Evolutionary conservation across 2,797 vertebrate genomes (phyloP).

Genomic region (Sebastes alutus): DNA sequence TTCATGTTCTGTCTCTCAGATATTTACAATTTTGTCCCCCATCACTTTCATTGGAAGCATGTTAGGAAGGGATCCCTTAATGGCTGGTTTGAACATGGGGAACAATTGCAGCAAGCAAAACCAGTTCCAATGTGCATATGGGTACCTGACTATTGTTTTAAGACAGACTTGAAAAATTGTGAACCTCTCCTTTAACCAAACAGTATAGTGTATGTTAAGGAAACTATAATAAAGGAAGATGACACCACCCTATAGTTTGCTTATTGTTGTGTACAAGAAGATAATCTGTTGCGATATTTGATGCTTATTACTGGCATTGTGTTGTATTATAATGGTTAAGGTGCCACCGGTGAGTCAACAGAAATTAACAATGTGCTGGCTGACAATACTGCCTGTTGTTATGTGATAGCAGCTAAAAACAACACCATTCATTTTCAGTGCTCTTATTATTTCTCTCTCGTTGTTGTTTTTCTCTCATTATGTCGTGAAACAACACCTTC

Average conservation of each 20-base stretch:
- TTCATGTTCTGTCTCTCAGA: neutral
- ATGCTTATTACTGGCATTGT: neutral
- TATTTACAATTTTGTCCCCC: neutral
- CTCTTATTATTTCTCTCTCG: neutral
- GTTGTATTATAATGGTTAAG: neutral
- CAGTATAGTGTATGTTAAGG: neutral
- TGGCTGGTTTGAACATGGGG: neutral
- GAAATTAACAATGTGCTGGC: neutral
- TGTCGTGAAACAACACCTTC: conserved; percentile 14
- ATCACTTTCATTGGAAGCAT: neutral
- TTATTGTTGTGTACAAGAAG: neutral
- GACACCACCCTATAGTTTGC: neutral
- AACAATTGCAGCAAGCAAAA: neutral
- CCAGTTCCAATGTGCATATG: neutral
- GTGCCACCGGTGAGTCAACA: neutral
- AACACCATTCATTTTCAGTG: neutral
- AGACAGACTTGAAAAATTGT: neutral
- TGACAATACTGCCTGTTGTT: conserved; percentile 25
- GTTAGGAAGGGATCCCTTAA: neutral
- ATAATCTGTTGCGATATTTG: neutral
- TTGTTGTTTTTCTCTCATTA: neutral
- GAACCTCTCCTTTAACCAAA: neutral
- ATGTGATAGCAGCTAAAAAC: conserved; percentile 28
- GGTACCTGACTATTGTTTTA: neutral
- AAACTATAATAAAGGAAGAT: neutral